phyloP scores from a whole-genome alignment of 2,888 invertebrate species.

The Oasisia sp. region DNA sequence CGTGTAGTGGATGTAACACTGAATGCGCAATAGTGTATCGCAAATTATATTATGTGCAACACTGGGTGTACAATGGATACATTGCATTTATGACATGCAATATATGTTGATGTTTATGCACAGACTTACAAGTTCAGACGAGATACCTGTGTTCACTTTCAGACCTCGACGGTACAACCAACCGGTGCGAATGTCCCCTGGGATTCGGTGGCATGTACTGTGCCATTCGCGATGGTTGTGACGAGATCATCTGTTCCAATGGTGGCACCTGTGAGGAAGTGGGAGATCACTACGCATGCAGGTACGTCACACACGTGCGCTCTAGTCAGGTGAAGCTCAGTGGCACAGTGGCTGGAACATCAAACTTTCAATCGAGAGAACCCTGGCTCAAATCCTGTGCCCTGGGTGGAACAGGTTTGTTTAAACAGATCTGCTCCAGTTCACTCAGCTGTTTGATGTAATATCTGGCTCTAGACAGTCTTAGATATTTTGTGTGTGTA shows the following conservation, averaged over 20 bases:
- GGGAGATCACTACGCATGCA: conserved; percentile 13
- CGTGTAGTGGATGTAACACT: too few relatives aligned
- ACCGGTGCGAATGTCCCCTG: conserved; percentile 22
- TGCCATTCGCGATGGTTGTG: conserved; percentile 26
- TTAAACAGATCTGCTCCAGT: too few relatives aligned
- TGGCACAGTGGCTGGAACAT: too few relatives aligned
- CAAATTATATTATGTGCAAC: too few relatives aligned
- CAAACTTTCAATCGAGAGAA: too few relatives aligned
- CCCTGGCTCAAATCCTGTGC: too few relatives aligned
- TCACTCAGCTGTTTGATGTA: too few relatives aligned
- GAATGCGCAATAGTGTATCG: too few relatives aligned
- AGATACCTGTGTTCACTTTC: not conserved
- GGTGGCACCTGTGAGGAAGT: conserved; percentile 33
- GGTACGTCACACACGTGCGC: not conserved
- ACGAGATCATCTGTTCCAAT: conserved; percentile 24
- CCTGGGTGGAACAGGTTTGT: too few relatives aligned
- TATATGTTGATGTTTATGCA: not conserved
- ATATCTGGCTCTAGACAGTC: too few relatives aligned
- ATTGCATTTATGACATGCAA: not conserved
- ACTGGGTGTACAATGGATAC: too few relatives aligned
- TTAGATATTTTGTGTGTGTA: too few relatives aligned
- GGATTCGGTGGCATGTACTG: conserved; percentile 33
- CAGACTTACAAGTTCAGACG: not conserved
- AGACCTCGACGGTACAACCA: not conserved
- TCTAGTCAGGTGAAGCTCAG: not conserved